phyloP scores from a whole-genome alignment of 2,888 invertebrate species.

The Lathronympha strigana region DNA sequence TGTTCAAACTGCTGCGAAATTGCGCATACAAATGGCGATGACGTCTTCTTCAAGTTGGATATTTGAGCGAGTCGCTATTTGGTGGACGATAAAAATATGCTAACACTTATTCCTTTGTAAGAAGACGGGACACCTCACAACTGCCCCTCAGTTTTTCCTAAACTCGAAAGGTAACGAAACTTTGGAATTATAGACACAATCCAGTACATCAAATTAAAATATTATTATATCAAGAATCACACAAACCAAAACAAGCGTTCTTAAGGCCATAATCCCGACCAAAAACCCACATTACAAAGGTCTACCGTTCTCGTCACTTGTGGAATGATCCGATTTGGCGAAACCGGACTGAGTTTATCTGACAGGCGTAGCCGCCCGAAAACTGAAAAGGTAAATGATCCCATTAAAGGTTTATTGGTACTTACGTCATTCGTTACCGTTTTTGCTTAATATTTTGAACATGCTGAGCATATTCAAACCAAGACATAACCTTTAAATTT shows the following conservation, averaged over 20 bases:
- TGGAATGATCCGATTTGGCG: conserved; percentile 25
- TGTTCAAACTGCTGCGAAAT: too few relatives aligned
- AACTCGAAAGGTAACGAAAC: too few relatives aligned
- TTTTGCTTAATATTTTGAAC: background rate
- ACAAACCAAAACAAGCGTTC: background rate
- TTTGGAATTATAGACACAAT: too few relatives aligned
- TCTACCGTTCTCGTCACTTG: conserved; percentile 3
- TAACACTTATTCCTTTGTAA: too few relatives aligned
- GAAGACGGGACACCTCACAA: too few relatives aligned
- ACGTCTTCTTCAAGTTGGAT: too few relatives aligned
- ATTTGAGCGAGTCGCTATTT: too few relatives aligned
- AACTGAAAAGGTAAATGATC: conserved; percentile 12
- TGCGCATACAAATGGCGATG: too few relatives aligned
- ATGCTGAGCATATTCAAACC: background rate
- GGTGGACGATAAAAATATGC: too few relatives aligned
- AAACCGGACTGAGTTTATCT: conserved; percentile 21
- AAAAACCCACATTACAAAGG: conserved; percentile 16
- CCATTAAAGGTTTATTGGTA: conserved; percentile 12
- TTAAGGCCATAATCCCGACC: background rate
- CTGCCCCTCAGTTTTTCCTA: too few relatives aligned
- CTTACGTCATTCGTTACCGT: background rate
- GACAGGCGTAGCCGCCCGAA: conserved; percentile 7
- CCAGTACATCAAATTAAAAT: background rate
- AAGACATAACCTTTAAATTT: background rate
- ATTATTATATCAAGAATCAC: background rate